Base-by-base conservation (phyloP, 2,797 vertebrate species). In the Hephaestus fuliginosus region DNA sequence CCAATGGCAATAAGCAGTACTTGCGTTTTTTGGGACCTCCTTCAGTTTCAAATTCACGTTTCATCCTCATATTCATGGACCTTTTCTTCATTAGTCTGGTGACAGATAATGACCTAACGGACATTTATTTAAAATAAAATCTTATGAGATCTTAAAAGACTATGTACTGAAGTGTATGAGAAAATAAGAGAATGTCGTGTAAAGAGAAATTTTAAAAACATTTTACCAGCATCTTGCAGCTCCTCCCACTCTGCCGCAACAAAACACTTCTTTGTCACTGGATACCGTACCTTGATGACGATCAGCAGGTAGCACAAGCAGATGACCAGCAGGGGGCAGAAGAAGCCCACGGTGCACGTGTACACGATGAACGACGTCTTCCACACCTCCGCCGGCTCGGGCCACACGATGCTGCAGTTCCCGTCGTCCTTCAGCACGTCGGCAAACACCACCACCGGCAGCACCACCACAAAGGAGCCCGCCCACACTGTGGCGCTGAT, bases 361-460 rank as follows among this genome's bases (percentile, higher is more conserved):
- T 98, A 99, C 63, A 98, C 92, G 66, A 99, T 97, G 84, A 99
- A 99, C 0, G 95, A 93, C 0, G 97, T 95, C 2, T 97, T 97
- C 98, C 98, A 99, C 58, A 98, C 94, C 15, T 93, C 95, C 0
- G 96, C 95, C 0, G 98, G 98, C 77, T 98, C 97, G 0, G 98
- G 98, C 98, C 98, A 99, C 90, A 96, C 97, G 28, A 99, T 97
- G 90, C 98, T 98, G 90, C 98, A 99, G 75, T 96, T 98, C 12
- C 96, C 96, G 10, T 96, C 96, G 0, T 96, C 96, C 88, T 96
- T 93, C 71, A 98, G 95, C 76, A 99, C 96, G 0, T 97, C 96
- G 0, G 98, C 97, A 4, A 98, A 99, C 73, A 97, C 94, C 80
- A 97, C 96, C 71, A 99, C 94, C 0, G 98, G 98, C 74, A 99